A percentile compares a stretch with the other conserved stretches of the same genome.
These are phyloP conservation scores for Rhopalosiphum maidis DNA, from an alignment of 1,140 invertebrate genomes.

Conservation along the genomic window DNA sequence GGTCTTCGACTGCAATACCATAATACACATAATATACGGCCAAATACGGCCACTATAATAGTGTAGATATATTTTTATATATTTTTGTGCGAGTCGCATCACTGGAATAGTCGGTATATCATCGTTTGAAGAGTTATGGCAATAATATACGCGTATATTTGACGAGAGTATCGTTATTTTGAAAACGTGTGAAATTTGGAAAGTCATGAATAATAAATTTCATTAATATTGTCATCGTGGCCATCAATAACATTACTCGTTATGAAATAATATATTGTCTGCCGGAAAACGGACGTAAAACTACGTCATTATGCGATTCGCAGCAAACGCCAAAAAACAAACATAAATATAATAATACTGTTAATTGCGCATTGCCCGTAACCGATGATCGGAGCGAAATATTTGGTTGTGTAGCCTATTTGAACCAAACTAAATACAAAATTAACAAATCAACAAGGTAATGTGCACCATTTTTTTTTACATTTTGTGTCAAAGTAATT, in stretches of 20 bases:
- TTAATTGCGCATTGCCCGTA: neutral
- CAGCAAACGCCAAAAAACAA: neutral
- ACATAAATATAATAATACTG: neutral
- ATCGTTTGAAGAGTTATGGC: neutral
- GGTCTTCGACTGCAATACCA: no score
- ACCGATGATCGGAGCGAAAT: neutral
- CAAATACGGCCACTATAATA: no score
- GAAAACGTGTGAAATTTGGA: neutral
- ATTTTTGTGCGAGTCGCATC: neutral
- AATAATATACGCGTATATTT: no score
- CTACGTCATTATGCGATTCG: neutral
- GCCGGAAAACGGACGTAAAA: neutral
- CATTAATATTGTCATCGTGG: neutral
- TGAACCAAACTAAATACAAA: no score
- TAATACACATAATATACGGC: no score
- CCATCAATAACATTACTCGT: neutral
- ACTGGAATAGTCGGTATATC: neutral
- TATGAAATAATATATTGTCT: neutral
- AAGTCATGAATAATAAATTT: neutral
- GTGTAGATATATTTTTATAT: neutral
- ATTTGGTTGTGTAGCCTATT: no score
- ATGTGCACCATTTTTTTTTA: no score
- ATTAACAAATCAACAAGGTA: no score
- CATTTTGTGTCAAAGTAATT: no score
- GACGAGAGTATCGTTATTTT: neutral